Base-by-base conservation (phyloP, 2,113 vertebrate genomes). In the Gnathonemus longibarbis region DNA sequence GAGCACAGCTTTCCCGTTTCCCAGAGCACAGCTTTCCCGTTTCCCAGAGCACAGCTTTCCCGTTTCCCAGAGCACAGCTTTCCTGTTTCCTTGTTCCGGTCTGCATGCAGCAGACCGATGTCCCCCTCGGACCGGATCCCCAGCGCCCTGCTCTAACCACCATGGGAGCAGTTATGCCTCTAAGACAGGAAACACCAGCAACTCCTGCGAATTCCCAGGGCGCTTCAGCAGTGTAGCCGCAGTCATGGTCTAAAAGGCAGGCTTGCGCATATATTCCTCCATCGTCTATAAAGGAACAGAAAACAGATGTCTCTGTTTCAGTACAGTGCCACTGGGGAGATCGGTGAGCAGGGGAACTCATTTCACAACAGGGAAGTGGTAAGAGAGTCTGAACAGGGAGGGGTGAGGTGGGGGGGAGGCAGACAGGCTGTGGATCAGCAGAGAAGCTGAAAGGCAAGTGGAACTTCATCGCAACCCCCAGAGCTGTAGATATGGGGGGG, bases 181-280 rank as follows among this genome's bases (percentile, higher is more conserved):
- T 8, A 19, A 35, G 62, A 74, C 13, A 6, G 2, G 15, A 10
- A 10, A 85, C 10, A 39, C 27, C 11, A 8, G 27, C 27, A 17
- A 2, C 27, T 11, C 15, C 84, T 56, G 2, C 88, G 2, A 0
- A 88, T 90, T 5, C 89, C 84, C 84, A 80, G 48, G 39, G 27
- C 0, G 84, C 90, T 87, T 95, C 94, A 95, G 94, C 95, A 3
- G 19, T 31, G 5, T 27, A 13, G 35, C 21, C 5, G 11, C 8
- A 11, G 21, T n/a, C 50, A 15, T 49, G 39, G 58, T 39, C 95
- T 94, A 97, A 94, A 97, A 99, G 5, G 97, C 94, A 66, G 98
- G 98, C 87, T 97, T 98, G 94, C 93, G 97, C 97, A 98, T 96
- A 90, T 99, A 98, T 91, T 99, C 98, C 93, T 98, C 98, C 96